A percentile compares a stretch with the other conserved stretches of the same genome.
These are phyloP conservation scores for Lipotes vexillifer DNA, from an alignment of 2,113 vertebrate genomes.

Conservation along the genomic window DNA sequence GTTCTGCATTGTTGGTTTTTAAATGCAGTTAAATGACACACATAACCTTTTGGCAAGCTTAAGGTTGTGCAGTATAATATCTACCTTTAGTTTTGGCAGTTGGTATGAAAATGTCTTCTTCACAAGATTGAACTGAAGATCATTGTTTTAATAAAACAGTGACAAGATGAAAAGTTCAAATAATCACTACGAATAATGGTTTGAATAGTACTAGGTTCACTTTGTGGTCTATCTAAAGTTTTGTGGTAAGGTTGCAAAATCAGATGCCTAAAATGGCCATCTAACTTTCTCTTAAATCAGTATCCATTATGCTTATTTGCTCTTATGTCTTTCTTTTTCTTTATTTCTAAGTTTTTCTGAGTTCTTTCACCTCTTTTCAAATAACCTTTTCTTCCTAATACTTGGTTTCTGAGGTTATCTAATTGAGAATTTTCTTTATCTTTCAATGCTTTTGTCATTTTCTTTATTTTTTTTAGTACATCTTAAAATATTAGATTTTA, in stretches of 20 bases:
- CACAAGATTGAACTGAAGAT: not conserved
- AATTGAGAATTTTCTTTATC: not conserved
- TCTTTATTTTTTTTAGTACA: not conserved
- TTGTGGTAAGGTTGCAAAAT: not conserved
- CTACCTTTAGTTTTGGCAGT: not conserved
- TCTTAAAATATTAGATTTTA: not conserved
- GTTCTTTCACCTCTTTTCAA: not conserved
- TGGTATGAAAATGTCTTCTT: not conserved
- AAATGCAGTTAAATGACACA: not conserved
- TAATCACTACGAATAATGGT: not conserved
- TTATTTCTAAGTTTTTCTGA: not conserved
- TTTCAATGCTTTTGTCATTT: not conserved
- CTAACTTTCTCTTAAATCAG: not conserved
- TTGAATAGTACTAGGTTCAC: not conserved
- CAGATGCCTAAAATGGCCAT: not conserved
- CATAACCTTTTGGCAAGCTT: not conserved
- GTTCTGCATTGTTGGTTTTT: not conserved
- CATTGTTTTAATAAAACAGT: not conserved
- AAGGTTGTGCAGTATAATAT: not conserved
- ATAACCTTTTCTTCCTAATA: not conserved
- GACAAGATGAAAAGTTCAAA: not conserved
- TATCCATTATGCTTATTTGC: not conserved
- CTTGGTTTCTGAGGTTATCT: not conserved
- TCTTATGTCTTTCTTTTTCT: not conserved
- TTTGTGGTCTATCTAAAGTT: not conserved